A percentile compares a stretch with the other conserved stretches of the same genome.
Conservation (phyloP, 2,888 invertebrate genomes). For the Dione vanillae region DNA sequence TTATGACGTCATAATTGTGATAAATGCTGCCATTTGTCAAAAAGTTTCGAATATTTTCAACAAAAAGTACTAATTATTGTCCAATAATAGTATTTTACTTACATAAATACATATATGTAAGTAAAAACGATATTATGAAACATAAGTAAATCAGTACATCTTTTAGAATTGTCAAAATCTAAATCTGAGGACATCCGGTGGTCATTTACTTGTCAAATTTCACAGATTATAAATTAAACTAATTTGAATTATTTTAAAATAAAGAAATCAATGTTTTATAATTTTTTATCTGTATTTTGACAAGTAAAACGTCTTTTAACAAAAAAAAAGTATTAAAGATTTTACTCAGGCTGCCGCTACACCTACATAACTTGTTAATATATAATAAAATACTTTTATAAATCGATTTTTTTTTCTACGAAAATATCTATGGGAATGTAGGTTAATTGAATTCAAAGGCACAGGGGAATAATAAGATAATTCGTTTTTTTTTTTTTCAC, state of each 20-base stretch:
- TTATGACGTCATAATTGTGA: neutral
- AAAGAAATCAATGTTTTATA: neutral
- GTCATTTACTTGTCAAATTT: constrained; percentile 7
- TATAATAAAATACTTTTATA: neutral
- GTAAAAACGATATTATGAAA: neutral
- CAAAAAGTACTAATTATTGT: neutral
- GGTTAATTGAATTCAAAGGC: constrained; percentile 11
- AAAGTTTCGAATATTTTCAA: neutral
- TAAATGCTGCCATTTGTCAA: neutral
- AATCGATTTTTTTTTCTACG: neutral
- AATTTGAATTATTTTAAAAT: neutral
- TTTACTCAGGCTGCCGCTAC: constrained; percentile 23
- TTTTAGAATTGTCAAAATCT: constrained; percentile 12
- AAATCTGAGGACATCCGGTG: constrained; percentile 46
- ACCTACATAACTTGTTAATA: constrained; percentile 34
- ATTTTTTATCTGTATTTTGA: neutral
- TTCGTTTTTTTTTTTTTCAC: neutral
- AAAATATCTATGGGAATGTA: constrained; percentile 11
- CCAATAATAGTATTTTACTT: neutral
- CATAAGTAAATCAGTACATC: constrained; percentile 2
- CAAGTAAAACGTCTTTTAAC: neutral
- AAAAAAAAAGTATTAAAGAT: too few relatives aligned
- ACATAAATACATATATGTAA: neutral
- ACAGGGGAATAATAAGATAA: constrained; percentile 8
- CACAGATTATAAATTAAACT: neutral